Percentiles rank a stretch among this genome's conserved stretches.
phyloP scores from a whole-genome alignment of 2,888 invertebrate species.

The Ormyrus labotus region DNA sequence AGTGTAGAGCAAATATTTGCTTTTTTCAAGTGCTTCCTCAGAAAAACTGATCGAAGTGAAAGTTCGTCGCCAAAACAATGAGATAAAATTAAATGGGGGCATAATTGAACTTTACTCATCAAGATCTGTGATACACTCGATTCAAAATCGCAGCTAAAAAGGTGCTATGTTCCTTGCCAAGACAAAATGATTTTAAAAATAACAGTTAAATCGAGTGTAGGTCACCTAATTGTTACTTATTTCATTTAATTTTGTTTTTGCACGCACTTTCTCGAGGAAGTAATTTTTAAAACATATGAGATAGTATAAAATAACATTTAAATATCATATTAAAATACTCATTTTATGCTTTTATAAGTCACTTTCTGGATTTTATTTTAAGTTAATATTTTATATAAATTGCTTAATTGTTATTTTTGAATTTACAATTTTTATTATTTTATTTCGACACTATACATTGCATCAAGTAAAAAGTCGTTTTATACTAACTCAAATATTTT shows the following conservation, averaged over 20 bases:
- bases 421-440: background rate
- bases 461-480: background rate
- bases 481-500: constrained; percentile 7
- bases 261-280: background rate
- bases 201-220: constrained; percentile 14
- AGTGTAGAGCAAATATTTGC: constrained; percentile 17
- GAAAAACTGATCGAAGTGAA: background rate
- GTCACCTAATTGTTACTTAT: background rate
- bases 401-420: too few relatives aligned
- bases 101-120: constrained; percentile 10
- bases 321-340: background rate
- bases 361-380: too few relatives aligned
- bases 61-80: background rate
- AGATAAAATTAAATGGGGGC: background rate
- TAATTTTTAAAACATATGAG: constrained; percentile 5
- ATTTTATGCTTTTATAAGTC: background rate
- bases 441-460: background rate
- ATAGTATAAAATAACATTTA: background rate
- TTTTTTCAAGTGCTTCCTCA: constrained; percentile 12
- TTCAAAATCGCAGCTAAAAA: constrained; percentile 11
- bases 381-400: too few relatives aligned
- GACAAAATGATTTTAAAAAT: background rate
- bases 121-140: constrained; percentile 32
- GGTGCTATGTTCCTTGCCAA: constrained; percentile 39
- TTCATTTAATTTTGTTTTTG: background rate